Conservation (phyloP, 2,888 invertebrate genomes). For the Stenoptilia bipunctidactyla region DNA sequence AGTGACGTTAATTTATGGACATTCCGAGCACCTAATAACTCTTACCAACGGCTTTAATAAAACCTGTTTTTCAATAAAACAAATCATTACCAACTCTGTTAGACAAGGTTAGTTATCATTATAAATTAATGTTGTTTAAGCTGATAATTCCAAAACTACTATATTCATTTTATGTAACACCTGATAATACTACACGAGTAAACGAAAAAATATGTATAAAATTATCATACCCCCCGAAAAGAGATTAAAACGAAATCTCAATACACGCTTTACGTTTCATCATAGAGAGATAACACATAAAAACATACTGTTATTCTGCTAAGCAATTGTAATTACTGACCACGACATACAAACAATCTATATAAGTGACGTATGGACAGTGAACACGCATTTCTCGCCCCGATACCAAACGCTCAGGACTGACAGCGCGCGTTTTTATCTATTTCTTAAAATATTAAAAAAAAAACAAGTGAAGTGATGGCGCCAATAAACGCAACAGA, state of each 20-base stretch:
- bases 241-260: too few relatives aligned
- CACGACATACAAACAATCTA: slow-evolving; percentile 29
- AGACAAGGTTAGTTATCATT: too few relatives aligned
- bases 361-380: slow-evolving; percentile 36
- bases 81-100: too few relatives aligned
- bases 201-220: too few relatives aligned
- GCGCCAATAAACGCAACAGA: slow-evolving; percentile 50
- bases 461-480: slow-evolving; percentile 43
- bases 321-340: slow-evolving; percentile 10
- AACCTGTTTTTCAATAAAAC: too few relatives aligned
- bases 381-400: slow-evolving; percentile 40
- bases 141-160: too few relatives aligned
- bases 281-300: not conserved
- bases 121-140: too few relatives aligned
- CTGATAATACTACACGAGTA: slow-evolving; percentile 9
- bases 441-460: slow-evolving; percentile 18
- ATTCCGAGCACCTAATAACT: too few relatives aligned
- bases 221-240: too few relatives aligned
- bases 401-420: slow-evolving; percentile 40
- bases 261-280: slow-evolving; percentile 1
- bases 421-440: slow-evolving; percentile 13
- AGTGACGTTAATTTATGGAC: too few relatives aligned
- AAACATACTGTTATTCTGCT: not conserved
- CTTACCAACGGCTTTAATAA: too few relatives aligned
- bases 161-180: too few relatives aligned